Evolutionary conservation across 2,113 vertebrate genomes (phyloP).

Genomic region (Raphicerus campestris): DNA sequence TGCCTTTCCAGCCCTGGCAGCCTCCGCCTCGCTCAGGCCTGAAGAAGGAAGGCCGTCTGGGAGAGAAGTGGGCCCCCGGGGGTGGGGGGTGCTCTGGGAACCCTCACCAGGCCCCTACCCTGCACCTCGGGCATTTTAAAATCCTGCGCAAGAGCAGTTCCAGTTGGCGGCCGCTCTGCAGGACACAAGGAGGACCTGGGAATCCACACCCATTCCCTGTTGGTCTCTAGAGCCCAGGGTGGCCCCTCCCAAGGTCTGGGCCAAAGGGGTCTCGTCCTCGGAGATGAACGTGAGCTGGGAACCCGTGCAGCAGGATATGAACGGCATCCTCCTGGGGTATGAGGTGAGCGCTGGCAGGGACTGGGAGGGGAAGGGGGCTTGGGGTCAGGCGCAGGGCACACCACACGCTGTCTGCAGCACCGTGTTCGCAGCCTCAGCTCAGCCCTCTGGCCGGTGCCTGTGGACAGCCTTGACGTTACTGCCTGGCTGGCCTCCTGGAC

Average conservation of each 20-base stretch:
- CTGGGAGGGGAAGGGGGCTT: not conserved
- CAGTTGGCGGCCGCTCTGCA: too few relatives aligned
- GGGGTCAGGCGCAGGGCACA: not conserved
- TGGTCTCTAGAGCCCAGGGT: slow-evolving; percentile 87
- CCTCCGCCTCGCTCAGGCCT: not conserved
- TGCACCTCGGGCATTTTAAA: not conserved
- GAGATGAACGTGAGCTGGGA: slow-evolving; percentile 96
- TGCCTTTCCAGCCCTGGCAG: not conserved
- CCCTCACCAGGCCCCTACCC: not conserved
- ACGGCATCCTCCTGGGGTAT: slow-evolving; percentile 91
- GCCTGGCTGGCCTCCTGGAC: not conserved
- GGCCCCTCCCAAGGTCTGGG: slow-evolving; percentile 86
- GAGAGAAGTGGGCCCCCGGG: not conserved
- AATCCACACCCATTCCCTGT: slow-evolving; percentile 20
- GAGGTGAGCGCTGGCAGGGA: slow-evolving; percentile 82
- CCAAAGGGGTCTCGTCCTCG: slow-evolving; percentile 88
- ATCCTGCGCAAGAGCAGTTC: not conserved
- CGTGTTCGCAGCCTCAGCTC: not conserved
- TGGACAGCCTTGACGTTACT: not conserved
- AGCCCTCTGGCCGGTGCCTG: not conserved
- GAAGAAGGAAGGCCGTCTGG: not conserved
- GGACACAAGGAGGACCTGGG: not conserved
- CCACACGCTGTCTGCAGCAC: not conserved
- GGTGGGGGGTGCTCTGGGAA: not conserved
- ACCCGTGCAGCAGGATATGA: slow-evolving; percentile 83